Evolutionary conservation across 1,140 invertebrate species (phyloP), one percentile per base, ranked within the genome.

Genomic region (Camponotus floridanus): DNA sequence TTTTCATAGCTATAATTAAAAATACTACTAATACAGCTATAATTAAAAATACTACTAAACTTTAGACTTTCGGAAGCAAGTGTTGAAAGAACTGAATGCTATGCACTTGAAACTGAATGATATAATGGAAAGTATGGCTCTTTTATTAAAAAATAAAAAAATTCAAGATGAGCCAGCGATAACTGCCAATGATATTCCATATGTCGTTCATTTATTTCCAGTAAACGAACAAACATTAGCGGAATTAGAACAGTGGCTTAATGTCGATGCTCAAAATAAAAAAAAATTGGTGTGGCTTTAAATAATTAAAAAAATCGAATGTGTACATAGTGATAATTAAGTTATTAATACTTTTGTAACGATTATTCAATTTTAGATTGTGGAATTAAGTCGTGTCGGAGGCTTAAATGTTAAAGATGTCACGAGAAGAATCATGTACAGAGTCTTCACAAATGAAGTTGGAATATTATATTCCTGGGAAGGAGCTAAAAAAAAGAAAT

Each of bases 391-490:
- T 39, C 64, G 79, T n/a, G 64, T 67, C 57, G 62, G 76, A 2
- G 59, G 76, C n/a, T 64, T 42, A 26, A 45, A 62, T 65, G 33
- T 83, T 55, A 83, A 71, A 83, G 68, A 83, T 9, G 9, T 83
- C 21, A 59, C 42, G 48, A 70, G 68, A 73, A 83, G n/a, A 83
- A 57, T 83, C 9, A 83, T 83, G 79, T 83, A 83, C 39, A 42
- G 39, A 59, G 33, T 83, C 18, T 83, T 83, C 67, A 36, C 80
- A 42, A 84, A 84, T 71, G 80, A 84, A 84, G 80, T 84, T 71
- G 65, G 65, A 73, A 62, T 84, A n/a, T 39, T 83, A 13, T 83
- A 73, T 74, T 83, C 80, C 18, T 83, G 80, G 55, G 80, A 83
- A 83, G 80, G 68, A 11, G 57, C 68, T 42, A 83, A 74, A 31